Evolutionary conservation across 2,797 vertebrate species (phyloP), one percentile per base, ranked within the genome.

Genomic region (Remorina albescens): DNA sequence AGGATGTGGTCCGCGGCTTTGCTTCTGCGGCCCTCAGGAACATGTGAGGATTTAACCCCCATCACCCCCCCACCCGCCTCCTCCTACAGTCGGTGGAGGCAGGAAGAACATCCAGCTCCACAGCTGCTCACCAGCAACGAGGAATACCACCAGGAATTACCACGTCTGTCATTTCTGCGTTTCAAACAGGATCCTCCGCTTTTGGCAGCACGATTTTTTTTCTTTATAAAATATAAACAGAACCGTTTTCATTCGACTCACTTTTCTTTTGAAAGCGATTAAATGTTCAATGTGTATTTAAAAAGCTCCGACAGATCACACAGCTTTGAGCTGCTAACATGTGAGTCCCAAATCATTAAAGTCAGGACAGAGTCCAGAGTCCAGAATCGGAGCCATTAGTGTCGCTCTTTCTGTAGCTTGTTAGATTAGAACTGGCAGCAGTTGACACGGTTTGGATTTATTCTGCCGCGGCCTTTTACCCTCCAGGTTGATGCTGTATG

Each of bases 1-100:
- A 86, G 78, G 81, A 84, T 66, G 80, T 26, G 36, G 57, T 0
- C 13, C 47, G 44, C 4, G 68, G 41, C 66, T 82, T 53, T 54
- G 56, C 70, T 32, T 26, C 47, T 69, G 78, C 78, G 26, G 65
- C 30, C 72, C 53, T 60, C 41, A 2, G 68, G 51, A 70, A 60
- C 30, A 25, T 21, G 19, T 16, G 46, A 47, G 57, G 66, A 50
- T 69, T 73, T 50, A 80, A 50, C 55, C 47, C 46, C 36, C 1
- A 71, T 50, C 78, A 50, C 55, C 47, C 46, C 36, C 1, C 26
- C 15, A 11, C 3, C 50, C 30, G n/a, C n/a, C n/a, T n/a, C n/a
- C n/a, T n/a, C 1, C 21, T 9, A 5, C 4, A n/a, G 36, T 64
- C 2, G 6, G 42, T 19, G 34, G 50, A 61, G 32, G 36, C 68